A percentile compares a stretch with the other conserved stretches of the same genome.
phyloP scores from a whole-genome alignment of 2,797 vertebrate genomes.

The Apodemus agrarius region DNA sequence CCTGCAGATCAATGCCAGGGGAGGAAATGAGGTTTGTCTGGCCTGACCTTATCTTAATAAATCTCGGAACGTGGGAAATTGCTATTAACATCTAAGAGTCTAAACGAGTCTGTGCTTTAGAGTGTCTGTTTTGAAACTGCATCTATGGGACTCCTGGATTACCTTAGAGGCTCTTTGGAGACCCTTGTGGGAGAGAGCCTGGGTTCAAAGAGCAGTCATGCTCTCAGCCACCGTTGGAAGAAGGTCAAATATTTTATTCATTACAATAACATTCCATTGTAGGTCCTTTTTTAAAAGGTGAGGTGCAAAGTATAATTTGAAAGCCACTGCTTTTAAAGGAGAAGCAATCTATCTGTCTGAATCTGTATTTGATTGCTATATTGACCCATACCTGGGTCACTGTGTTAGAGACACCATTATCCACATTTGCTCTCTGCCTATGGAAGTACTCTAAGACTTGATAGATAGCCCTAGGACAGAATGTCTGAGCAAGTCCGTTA shows the following conservation, averaged over 20 bases:
- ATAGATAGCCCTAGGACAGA: conserved; percentile 63
- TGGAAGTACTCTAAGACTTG: conserved; percentile 47
- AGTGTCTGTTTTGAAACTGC: neutral
- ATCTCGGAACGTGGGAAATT: conserved; percentile 61
- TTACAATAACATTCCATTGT: neutral
- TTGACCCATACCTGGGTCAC: conserved; percentile 52
- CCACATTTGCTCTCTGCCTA: conserved; percentile 43
- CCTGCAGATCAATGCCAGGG: neutral
- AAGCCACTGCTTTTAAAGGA: conserved; percentile 9
- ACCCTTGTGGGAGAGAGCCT: rapidly evolving
- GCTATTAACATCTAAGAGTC: conserved; percentile 27
- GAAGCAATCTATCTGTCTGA: neutral
- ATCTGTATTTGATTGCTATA: conserved; percentile 32
- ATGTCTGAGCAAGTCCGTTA: conserved; percentile 32
- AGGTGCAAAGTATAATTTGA: conserved; percentile 33
- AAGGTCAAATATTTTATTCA: neutral
- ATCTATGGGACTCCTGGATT: neutral
- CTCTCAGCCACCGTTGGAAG: neutral
- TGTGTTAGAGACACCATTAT: conserved; percentile 65
- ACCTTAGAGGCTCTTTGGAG: neutral
- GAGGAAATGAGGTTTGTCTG: conserved; percentile 65
- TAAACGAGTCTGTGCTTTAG: neutral
- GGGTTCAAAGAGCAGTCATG: neutral
- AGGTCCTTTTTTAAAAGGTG: neutral
- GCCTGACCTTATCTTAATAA: conserved; percentile 67